A percentile compares a stretch with the other conserved stretches of the same genome.
Evolutionary conservation across 2,888 invertebrate genomes (phyloP).

Genomic region (Cheilosia impressa): DNA sequence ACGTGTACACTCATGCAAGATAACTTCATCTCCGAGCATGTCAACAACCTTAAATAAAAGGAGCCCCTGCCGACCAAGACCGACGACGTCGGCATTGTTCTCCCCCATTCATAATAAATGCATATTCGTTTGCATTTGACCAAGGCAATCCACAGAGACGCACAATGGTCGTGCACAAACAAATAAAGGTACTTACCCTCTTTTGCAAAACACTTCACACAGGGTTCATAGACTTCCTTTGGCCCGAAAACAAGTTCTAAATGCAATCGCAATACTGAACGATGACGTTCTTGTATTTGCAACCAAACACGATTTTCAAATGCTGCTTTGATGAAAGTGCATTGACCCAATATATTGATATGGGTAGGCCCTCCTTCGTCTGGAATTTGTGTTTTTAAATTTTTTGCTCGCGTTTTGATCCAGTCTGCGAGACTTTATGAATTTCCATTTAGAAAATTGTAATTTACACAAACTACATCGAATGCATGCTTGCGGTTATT

Average conservation of each 20-base stretch:
- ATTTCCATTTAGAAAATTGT: neutral
- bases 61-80: constrained; percentile 40
- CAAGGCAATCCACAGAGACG: constrained; percentile 47
- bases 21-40: constrained; percentile 46
- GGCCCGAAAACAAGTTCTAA: constrained; percentile 45
- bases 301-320: constrained; percentile 41
- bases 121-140: constrained; percentile 29
- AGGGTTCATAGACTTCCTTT: constrained; percentile 69
- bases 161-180: constrained; percentile 51
- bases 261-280: constrained; percentile 4
- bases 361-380: constrained; percentile 16
- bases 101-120: constrained; percentile 21
- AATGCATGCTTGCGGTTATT: neutral
- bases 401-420: neutral
- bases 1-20: constrained; percentile 43
- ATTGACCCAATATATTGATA: constrained; percentile 44
- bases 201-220: constrained; percentile 67
- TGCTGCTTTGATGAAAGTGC: constrained; percentile 49
- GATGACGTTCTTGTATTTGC: constrained; percentile 18
- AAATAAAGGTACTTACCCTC: constrained; percentile 62
- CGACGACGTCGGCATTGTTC: constrained; percentile 37
- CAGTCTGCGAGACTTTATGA: neutral
- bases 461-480: too few relatives aligned
- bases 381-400: neutral
- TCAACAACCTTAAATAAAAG: constrained; percentile 71